Evolutionary conservation across 1,140 invertebrate genomes (phyloP).

Genomic region (Battus philenor): DNA sequence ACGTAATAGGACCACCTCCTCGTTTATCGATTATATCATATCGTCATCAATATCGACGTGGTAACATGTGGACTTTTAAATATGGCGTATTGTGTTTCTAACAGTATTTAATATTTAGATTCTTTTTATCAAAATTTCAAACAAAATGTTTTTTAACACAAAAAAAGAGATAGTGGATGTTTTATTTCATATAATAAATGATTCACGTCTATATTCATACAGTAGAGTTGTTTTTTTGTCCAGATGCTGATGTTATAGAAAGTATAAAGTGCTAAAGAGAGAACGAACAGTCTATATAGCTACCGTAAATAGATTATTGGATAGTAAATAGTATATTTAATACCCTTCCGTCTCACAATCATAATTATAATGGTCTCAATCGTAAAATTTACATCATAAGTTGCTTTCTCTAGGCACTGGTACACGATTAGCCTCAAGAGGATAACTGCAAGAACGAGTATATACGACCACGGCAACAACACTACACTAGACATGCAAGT

Average conservation of each 20-base stretch:
- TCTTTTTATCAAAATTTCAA: too few species aligned
- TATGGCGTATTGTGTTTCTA: too few species aligned
- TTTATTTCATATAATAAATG: too few species aligned
- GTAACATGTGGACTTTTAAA: too few species aligned
- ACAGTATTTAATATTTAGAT: too few species aligned
- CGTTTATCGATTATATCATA: too few species aligned
- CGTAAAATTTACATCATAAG: constrained; percentile 66
- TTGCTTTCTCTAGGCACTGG: constrained; percentile 68
- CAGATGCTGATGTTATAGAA: too few species aligned
- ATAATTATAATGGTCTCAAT: constrained; percentile 62
- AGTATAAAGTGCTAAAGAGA: background rate
- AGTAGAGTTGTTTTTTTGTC: too few species aligned
- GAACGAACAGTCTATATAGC: constrained; percentile 36
- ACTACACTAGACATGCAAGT: constrained; percentile 12
- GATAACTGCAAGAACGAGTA: constrained; percentile 24
- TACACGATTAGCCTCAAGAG: constrained; percentile 57
- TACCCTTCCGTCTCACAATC: constrained; percentile 68
- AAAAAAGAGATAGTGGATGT: too few species aligned
- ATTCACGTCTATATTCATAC: too few species aligned
- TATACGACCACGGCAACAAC: constrained; percentile 15
- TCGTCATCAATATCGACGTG: too few species aligned
- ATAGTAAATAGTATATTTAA: constrained; percentile 46
- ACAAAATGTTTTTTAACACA: too few species aligned
- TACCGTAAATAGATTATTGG: constrained; percentile 15
- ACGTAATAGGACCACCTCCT: background rate